Evolutionary conservation across 2,888 invertebrate genomes (phyloP).

Genomic region (Prosapia bicincta): DNA sequence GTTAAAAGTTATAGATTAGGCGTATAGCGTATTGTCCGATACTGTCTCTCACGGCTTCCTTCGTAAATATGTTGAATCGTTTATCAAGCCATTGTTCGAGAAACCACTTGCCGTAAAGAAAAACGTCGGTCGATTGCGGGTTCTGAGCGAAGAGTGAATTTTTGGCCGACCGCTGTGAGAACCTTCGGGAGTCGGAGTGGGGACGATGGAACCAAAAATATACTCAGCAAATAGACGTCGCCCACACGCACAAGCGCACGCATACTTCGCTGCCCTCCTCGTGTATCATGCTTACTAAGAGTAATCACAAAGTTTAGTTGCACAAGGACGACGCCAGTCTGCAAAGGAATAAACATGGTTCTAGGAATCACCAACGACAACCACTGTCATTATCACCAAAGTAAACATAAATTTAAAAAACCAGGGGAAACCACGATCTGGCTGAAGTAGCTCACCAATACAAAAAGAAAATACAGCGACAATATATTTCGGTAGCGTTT

Average conservation of each 20-base stretch:
- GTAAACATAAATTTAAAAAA: no score
- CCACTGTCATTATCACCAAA: no score
- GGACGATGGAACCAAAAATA: slow-evolving; percentile 10
- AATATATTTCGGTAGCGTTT: no score
- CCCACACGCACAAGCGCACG: slow-evolving; percentile 8
- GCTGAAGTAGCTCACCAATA: no score
- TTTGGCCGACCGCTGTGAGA: neutral
- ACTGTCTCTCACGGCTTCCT: slow-evolving; percentile 2
- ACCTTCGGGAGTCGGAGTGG: slow-evolving; percentile 10
- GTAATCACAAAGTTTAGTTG: neutral
- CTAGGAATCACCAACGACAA: no score
- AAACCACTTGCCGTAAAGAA: slow-evolving; percentile 22
- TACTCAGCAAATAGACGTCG: slow-evolving; percentile 14
- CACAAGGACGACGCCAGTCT: no score
- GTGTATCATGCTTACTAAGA: neutral
- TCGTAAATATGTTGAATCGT: neutral
- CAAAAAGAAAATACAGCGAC: no score
- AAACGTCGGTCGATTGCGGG: slow-evolving; percentile 22
- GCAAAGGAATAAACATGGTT: no score
- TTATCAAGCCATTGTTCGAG: slow-evolving; percentile 24
- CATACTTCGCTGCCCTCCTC: neutral
- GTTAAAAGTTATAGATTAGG: neutral
- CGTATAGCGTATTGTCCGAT: neutral
- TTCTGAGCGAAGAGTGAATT: slow-evolving; percentile 24
- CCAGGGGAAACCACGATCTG: no score